Evolutionary conservation across 92 coral and sea anemone genomes (phyloP).

Genomic region (Micromussa lordhowensis): DNA sequence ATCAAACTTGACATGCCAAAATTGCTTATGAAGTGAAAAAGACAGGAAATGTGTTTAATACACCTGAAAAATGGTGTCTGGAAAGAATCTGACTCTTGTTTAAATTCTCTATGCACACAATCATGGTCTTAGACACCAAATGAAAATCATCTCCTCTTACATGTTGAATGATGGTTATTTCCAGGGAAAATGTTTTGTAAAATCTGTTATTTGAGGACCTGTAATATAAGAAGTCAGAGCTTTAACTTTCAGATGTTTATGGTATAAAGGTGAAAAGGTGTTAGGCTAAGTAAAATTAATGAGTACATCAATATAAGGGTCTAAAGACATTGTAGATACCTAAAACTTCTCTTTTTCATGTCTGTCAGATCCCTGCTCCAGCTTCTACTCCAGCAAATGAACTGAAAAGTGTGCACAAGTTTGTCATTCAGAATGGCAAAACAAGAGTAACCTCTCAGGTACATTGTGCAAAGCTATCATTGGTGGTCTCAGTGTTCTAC

Average conservation of each 20-base stretch:
- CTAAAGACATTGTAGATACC: neutral
- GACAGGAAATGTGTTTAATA: too few relatives aligned
- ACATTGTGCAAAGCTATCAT: neutral
- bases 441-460: conserved; percentile 96
- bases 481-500: too few relatives aligned
- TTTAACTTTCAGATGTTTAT: neutral
- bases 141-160: neutral
- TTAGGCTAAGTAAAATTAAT: neutral
- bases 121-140: neutral
- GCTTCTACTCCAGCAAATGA: conserved; percentile 90
- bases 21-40: too few relatives aligned
- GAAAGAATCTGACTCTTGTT: too few relatives aligned
- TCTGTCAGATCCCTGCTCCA: conserved; percentile 81
- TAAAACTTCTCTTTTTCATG: neutral
- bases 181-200: too few relatives aligned
- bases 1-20: too few relatives aligned
- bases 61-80: too few relatives aligned
- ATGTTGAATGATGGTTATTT: neutral
- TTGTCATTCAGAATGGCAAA: conserved; percentile 97
- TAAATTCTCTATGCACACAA: too few relatives aligned
- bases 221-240: neutral
- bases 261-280: neutral
- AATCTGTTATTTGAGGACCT: too few relatives aligned
- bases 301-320: neutral
- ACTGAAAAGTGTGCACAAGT: conserved; percentile 84